Evolutionary conservation across 2,888 invertebrate species (phyloP), one percentile per base, ranked within the genome.

Genomic region (Ormyrus nitidulus): DNA sequence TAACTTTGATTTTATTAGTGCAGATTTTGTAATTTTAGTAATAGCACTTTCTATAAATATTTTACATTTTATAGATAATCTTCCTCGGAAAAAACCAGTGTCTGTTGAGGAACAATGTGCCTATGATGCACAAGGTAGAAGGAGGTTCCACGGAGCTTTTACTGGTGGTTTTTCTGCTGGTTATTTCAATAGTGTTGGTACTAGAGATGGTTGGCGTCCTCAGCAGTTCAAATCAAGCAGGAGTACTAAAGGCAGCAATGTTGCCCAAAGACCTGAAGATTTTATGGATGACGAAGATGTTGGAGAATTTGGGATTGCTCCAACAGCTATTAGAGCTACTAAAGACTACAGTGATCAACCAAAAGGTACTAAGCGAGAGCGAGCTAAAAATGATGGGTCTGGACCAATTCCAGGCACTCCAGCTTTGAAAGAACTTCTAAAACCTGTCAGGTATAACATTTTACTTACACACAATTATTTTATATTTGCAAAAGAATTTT

Each of bases 201-300:
- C 98, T 0, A 93, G 96, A 83, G 98, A 99, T 92, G 99, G 99
- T 70, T 99, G 98, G 97, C 93, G 94, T 9, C 99, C 99, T 0
- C 93, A 95, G 53, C 94, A 94, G 13, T 99, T 99, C 89, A 96
- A 96, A 87, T 99, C 99, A 81, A 97, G 98, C 0, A 92, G 98
- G 8, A 91, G 91, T 1, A 95, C 95, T 77, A 96, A 95, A 85
- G 93, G 93, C 0, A 91, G 91, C 69, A 90, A 88, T 9, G 86
- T 91, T 8, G 84, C 83, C 53, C 96, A 96, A 89, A 93, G 92
- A 83, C 96, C 98, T 0, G 96, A 97, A 90, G 98, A 99, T 91
- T 99, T 96, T 87, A 99, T 99, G 99, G 99, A 99, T 90, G 97
- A 97, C 10, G 99, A 99, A 90, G 99, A 99, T 90, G 93, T 97